Conservation (phyloP, 1,140 invertebrate species). For the Cyphomyrmex costatus region DNA sequence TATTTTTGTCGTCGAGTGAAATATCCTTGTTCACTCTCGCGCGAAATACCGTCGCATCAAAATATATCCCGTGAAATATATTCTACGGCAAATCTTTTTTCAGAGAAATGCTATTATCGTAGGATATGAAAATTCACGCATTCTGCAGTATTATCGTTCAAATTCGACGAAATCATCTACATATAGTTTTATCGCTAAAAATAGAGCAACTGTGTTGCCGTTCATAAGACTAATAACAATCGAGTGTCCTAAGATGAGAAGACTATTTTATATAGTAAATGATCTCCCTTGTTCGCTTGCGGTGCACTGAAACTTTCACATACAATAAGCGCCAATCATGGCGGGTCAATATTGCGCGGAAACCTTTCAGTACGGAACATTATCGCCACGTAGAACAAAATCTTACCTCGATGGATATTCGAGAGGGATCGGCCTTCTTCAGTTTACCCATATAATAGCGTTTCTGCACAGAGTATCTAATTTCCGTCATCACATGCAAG, state of each 20-base stretch:
- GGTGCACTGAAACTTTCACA: conserved; percentile 28
- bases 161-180: conserved; percentile 7
- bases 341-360: conserved; percentile 42
- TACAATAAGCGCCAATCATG: conserved; percentile 47
- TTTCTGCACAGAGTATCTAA: conserved; percentile 49
- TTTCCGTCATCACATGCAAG: conserved; percentile 59
- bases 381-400: conserved; percentile 58
- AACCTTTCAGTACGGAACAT: conserved; percentile 51
- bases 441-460: conserved; percentile 64
- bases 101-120: not conserved
- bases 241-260: not conserved
- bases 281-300: not conserved
- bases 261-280: conserved; percentile 30
- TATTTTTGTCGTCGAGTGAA: conserved; percentile 23
- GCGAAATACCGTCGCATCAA: conserved; percentile 37
- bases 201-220: not conserved
- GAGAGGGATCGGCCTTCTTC: conserved; percentile 52
- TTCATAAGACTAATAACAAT: conserved; percentile 26
- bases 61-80: conserved; percentile 23
- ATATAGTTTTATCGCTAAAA: not conserved
- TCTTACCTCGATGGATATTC: conserved; percentile 50
- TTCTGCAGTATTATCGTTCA: not conserved
- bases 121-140: not conserved
- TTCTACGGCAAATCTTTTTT: conserved; percentile 29
- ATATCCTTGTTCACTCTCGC: conserved; percentile 30